Conservation (phyloP, 2,888 invertebrate species). For the Portevinia maculata region DNA sequence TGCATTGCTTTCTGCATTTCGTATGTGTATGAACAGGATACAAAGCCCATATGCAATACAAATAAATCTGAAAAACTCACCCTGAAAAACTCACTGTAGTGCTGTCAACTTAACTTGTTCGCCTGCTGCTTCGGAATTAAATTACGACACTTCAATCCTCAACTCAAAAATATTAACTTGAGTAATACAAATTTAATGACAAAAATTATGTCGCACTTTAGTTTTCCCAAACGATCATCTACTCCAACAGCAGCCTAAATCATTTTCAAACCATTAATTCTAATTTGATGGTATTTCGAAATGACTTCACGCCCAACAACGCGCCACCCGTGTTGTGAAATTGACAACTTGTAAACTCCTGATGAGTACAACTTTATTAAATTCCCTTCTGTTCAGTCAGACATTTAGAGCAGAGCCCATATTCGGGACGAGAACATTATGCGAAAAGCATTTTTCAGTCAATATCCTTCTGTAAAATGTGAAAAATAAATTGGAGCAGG, state of each 20-base stretch:
- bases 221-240: slow-evolving; percentile 11
- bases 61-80: no score
- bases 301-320: slow-evolving; percentile 36
- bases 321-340: slow-evolving; percentile 13
- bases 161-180: not conserved
- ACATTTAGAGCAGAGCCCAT: slow-evolving; percentile 44
- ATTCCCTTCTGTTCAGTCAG: slow-evolving; percentile 35
- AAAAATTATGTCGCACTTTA: slow-evolving; percentile 48
- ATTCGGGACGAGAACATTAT: not conserved
- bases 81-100: no score
- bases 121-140: no score
- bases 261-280: slow-evolving; percentile 63
- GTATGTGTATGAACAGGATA: no score
- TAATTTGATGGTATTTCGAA: slow-evolving; percentile 54
- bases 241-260: slow-evolving; percentile 50
- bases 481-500: slow-evolving; percentile 47
- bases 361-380: slow-evolving; percentile 67
- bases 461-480: slow-evolving; percentile 50
- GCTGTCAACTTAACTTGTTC: no score
- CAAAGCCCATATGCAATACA: no score
- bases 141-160: no score
- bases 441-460: slow-evolving; percentile 45
- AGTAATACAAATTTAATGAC: slow-evolving; percentile 44
- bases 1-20: no score
- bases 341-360: slow-evolving; percentile 61